Base-by-base conservation (phyloP, 2,113 vertebrate genomes). In the Limnothrissa miodon region DNA sequence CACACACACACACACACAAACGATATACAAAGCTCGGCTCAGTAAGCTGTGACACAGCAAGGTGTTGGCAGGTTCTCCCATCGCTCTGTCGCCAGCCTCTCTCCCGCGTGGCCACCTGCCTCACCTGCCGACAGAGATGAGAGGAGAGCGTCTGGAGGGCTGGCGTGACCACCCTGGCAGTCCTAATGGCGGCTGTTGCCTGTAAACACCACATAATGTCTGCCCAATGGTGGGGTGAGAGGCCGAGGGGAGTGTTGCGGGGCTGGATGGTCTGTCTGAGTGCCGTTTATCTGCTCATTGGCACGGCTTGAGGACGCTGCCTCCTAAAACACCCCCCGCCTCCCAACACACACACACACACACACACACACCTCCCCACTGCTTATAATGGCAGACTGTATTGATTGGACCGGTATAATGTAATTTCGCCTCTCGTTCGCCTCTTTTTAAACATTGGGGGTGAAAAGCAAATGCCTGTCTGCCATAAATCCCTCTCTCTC, bases 381-480 rank as follows among this genome's bases (percentile, higher is more conserved):
- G 29, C 66, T 15, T 36, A 36, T 74, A 74, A 74, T 74, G 66
- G 66, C 66, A 15, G 33, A 29, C 15, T 7, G 33, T 74, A 74
- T 74, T 74, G 66, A 74, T 74, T 74, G 66, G 11, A 10, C 33
- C 3, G 33, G 29, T 74, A 74, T 74, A 74, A 74, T 74, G 66
- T 74, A 74, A 74, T 74, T 74, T 74, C 33, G 29, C 66, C 66
- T 74, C 66, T 36, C 29, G 25, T 74, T 74, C 36, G 13, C 66
- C 66, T 74, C 66, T 74, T 74, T 74, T 74, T 33, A 36, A 74
- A 74, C 15, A 74, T 74, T 74, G 29, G 66, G 10, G 66, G 66
- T 74, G 66, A 74, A 74, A 74, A 29, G 66, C 66, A 74, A 66
- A 74, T 74, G 29, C 29, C 29, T 74, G 66, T 74, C 66, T 74